Evolutionary conservation across 2,113 vertebrate genomes (phyloP), one percentile per base, ranked within the genome.

Genomic region (Micromys minutus): DNA sequence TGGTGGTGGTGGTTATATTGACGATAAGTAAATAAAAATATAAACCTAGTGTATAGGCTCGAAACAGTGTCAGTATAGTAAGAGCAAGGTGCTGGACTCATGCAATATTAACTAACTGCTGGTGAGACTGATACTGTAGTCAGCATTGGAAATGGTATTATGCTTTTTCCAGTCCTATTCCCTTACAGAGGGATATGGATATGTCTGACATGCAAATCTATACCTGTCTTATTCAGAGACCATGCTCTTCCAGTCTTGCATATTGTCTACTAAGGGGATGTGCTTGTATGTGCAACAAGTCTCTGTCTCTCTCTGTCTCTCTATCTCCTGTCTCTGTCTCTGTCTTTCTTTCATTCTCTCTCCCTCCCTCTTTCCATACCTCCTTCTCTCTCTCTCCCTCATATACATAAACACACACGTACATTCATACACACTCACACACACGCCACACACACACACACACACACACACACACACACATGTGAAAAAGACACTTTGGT

Each of bases 401-500:
- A n/a, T n/a, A n/a, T n/a, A n/a, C n/a, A n/a, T n/a, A n/a, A n/a
- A n/a, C n/a, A n/a, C n/a, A n/a, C n/a, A n/a, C n/a, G n/a, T n/a
- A n/a, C n/a, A n/a, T n/a, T n/a, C n/a, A n/a, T n/a, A n/a, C n/a
- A n/a, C n/a, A n/a, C n/a, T n/a, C n/a, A n/a, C n/a, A n/a, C n/a
- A n/a, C n/a, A n/a, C n/a, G n/a, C n/a, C n/a, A n/a, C n/a, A n/a
- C n/a, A n/a, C n/a, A n/a, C n/a, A n/a, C n/a, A n/a, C n/a, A n/a
- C n/a, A n/a, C n/a, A n/a, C n/a, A n/a, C n/a, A n/a, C n/a, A n/a
- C n/a, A n/a, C n/a, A n/a, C n/a, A n/a, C 6, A 2, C 16, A 4
- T 50, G 2, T 39, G 57, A 80, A 83, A 93, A 74, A 85, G 13
- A 12, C 71, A 69, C 85, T 93, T 89, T 50, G 34, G 13, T 89